A percentile compares a stretch with the other conserved stretches of the same genome.
Conservation (phyloP, 2,797 vertebrate species). For the Gephyroberyx darwinii region DNA sequence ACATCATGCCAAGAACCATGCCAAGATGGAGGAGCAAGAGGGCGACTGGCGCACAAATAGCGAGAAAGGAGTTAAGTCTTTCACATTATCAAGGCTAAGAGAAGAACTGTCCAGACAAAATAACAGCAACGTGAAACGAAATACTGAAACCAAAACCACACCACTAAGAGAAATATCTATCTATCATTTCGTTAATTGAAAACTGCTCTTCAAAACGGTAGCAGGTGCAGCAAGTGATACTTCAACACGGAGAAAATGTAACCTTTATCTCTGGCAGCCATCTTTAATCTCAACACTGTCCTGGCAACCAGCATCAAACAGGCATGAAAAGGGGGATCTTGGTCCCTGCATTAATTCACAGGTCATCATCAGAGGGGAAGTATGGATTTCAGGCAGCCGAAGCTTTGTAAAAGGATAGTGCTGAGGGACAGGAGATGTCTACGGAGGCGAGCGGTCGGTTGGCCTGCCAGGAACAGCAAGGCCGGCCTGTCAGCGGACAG, state of each 20-base stretch:
- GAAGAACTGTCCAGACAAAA: conserved; percentile 12
- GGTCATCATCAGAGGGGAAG: conserved; percentile 59
- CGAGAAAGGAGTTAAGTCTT: conserved; percentile 17
- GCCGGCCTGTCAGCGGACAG: conserved; percentile 70
- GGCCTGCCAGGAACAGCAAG: conserved; percentile 73
- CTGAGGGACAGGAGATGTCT: conserved; percentile 67
- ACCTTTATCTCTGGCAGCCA: conserved; percentile 45
- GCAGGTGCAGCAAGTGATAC: conserved; percentile 44
- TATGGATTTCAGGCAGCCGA: conserved; percentile 73
- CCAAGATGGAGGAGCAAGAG: too few relatives aligned
- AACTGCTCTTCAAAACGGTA: conserved; percentile 42
- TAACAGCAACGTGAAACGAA: conserved; percentile 17
- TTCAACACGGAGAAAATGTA: conserved; percentile 35
- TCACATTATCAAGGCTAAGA: conserved; percentile 24
- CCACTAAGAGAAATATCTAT: conserved; percentile 19
- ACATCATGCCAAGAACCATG: conserved; percentile 31
- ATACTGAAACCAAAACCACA: conserved; percentile 31
- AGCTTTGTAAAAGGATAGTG: conserved; percentile 75
- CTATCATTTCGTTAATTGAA: conserved; percentile 31
- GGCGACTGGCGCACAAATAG: conserved; percentile 21
- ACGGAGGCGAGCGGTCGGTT: conserved; percentile 61
- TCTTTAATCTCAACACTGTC: conserved; percentile 61
- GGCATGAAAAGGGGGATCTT: conserved; percentile 36
- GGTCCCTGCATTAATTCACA: conserved; percentile 62
- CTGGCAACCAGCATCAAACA: conserved; percentile 48